Percentiles rank a stretch among this genome's conserved stretches.
Evolutionary conservation across 2,888 invertebrate genomes (phyloP).

Genomic region (Andrena bicolor): DNA sequence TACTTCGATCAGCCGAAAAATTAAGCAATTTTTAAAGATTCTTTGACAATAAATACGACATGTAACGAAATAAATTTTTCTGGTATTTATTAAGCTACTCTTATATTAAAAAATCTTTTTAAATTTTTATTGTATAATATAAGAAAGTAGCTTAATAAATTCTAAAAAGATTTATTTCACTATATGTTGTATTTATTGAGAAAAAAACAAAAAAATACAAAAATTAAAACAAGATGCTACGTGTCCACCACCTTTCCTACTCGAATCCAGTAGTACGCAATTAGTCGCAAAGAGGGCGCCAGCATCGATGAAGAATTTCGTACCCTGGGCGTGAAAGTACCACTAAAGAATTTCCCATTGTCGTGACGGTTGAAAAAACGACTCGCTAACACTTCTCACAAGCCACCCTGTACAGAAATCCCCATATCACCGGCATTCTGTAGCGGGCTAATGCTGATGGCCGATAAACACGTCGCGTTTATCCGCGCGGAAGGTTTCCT

Average conservation of each 20-base stretch:
- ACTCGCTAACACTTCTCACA: not conserved
- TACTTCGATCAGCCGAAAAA: too few relatives aligned
- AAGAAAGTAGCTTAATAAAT: too few relatives aligned
- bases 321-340: not conserved
- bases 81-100: too few relatives aligned
- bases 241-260: not conserved
- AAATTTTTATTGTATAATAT: too few relatives aligned
- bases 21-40: too few relatives aligned
- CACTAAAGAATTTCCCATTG: not conserved
- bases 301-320: not conserved
- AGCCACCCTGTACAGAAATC: not conserved
- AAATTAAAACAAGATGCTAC: too few relatives aligned
- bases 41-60: too few relatives aligned
- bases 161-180: too few relatives aligned
- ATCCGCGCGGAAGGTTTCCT: conserved; percentile 18
- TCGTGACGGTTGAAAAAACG: not conserved
- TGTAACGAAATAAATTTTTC: too few relatives aligned
- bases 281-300: not conserved
- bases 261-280: not conserved
- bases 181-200: too few relatives aligned
- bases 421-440: not conserved
- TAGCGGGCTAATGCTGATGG: conserved; percentile 20
- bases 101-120: too few relatives aligned
- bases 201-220: too few relatives aligned
- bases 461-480: conserved; percentile 31